These are phyloP conservation scores for Auanema sp. DNA, from an alignment of 2,888 invertebrate genomes.

Conservation along the genomic window DNA sequence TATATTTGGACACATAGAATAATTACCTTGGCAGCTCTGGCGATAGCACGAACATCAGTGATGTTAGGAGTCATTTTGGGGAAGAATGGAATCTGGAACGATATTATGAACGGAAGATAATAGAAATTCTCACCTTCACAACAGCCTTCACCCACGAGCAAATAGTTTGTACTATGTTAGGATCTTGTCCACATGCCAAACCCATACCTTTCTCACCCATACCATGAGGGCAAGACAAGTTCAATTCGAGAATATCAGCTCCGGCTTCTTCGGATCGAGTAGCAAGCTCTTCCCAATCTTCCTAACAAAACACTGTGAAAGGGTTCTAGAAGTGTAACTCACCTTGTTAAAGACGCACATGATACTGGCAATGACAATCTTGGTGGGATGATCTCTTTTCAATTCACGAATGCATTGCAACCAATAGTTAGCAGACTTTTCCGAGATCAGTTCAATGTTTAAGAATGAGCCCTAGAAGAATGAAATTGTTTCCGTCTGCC, in stretches of 20 bases:
- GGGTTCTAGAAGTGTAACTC: background rate
- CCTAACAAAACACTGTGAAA: constrained; percentile 66
- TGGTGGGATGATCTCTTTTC: constrained; percentile 77
- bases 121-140: constrained; percentile 64
- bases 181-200: constrained; percentile 92
- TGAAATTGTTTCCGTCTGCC: no score
- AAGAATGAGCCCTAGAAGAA: constrained; percentile 84
- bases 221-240: constrained; percentile 95
- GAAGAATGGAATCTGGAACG: constrained; percentile 90
- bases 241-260: constrained; percentile 90
- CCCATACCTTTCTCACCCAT: constrained; percentile 85
- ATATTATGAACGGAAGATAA: constrained; percentile 64
- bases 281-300: constrained; percentile 85
- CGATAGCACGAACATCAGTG: constrained; percentile 86
- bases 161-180: constrained; percentile 83
- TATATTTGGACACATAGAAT: background rate
- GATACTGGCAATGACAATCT: constrained; percentile 61
- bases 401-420: constrained; percentile 82
- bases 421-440: constrained; percentile 93
- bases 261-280: constrained; percentile 77
- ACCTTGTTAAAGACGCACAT: constrained; percentile 58
- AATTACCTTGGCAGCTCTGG: constrained; percentile 80
- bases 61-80: constrained; percentile 96
- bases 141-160: constrained; percentile 79
- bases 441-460: constrained; percentile 96